phyloP scores from a whole-genome alignment of 2,888 invertebrate genomes.

The Mythimna vitellina region DNA sequence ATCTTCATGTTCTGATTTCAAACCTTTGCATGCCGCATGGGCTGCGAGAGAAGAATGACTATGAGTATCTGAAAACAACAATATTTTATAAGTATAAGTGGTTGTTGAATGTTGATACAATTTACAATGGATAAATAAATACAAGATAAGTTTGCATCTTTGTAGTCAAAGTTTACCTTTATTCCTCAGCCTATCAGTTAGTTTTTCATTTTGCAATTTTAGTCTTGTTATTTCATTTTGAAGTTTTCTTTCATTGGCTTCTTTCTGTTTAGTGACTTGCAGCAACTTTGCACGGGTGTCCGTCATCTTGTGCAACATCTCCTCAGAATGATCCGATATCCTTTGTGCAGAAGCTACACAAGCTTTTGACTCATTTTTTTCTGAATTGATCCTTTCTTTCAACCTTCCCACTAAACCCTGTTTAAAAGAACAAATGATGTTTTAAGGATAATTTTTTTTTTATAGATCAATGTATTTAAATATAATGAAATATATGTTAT shows the following conservation, averaged over 20 bases:
- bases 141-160: not conserved
- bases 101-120: not conserved
- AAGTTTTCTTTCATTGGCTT: constrained; percentile 78
- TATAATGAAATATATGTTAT: not conserved
- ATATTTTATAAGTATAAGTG: not conserved
- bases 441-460: too few relatives aligned
- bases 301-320: constrained; percentile 76
- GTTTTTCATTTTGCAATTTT: constrained; percentile 83
- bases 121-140: not conserved
- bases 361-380: constrained; percentile 84
- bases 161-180: constrained; percentile 73
- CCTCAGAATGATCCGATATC: constrained; percentile 83
- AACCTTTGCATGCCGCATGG: constrained; percentile 56
- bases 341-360: constrained; percentile 86
- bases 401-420: constrained; percentile 76
- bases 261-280: constrained; percentile 83
- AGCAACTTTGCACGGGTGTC: constrained; percentile 78
- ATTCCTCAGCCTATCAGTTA: constrained; percentile 78
- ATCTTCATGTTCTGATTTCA: constrained; percentile 61
- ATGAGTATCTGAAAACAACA: constrained; percentile 56
- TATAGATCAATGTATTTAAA: not conserved
- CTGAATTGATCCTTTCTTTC: constrained; percentile 77
- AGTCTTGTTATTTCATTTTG: constrained; percentile 81
- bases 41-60: constrained; percentile 53
- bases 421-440: constrained; percentile 44